Percentiles rank a stretch among this genome's conserved stretches.
Evolutionary conservation across 2,113 vertebrate species (phyloP).

Genomic region (Mustelus asterias): DNA sequence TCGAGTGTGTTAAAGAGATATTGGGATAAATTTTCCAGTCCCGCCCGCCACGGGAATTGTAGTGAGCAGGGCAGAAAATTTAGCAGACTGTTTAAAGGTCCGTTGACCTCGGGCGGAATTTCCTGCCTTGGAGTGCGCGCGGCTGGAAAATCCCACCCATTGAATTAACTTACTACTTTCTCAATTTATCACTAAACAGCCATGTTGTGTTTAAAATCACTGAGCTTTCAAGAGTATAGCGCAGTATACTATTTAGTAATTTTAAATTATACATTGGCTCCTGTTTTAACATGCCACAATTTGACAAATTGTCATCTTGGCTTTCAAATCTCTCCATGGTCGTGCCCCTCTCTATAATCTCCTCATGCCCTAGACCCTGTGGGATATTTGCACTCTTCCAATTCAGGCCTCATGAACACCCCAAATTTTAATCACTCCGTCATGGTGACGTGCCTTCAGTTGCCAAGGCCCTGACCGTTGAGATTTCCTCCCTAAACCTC

Average conservation of each 20-base stretch:
- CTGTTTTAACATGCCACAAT: neutral
- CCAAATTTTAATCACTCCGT: neutral
- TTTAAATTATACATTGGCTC: neutral
- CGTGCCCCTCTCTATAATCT: neutral
- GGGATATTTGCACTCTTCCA: neutral
- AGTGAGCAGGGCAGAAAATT: too few species aligned
- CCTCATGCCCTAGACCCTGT: neutral
- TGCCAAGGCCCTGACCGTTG: neutral
- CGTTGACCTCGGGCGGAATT: too few species aligned
- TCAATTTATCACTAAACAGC: neutral
- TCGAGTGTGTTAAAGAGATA: neutral
- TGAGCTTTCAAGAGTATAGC: neutral
- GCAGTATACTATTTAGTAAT: neutral
- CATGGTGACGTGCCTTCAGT: neutral
- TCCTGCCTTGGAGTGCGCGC: too few species aligned
- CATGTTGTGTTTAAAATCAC: neutral
- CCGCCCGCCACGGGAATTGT: too few species aligned
- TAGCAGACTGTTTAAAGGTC: too few species aligned
- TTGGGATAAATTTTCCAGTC: too few species aligned
- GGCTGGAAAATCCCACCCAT: too few species aligned
- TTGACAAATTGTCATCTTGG: neutral
- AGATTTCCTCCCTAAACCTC: neutral
- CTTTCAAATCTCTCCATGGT: neutral
- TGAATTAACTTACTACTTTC: neutral
- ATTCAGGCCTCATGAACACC: neutral